Evolutionary conservation across 2,888 invertebrate species (phyloP).

Genomic region (Electrophaes corylata): DNA sequence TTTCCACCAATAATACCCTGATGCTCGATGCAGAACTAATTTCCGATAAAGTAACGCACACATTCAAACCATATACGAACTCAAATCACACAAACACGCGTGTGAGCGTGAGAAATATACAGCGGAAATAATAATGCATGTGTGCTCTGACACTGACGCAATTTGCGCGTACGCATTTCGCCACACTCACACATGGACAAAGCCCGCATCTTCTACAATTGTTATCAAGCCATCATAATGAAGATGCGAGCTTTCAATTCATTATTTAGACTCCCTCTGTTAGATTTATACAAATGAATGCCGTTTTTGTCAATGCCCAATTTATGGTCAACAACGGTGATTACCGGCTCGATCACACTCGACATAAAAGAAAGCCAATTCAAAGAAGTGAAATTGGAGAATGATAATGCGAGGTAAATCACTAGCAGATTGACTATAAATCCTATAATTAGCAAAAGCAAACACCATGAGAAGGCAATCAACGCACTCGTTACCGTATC

Average conservation of each 20-base stretch:
- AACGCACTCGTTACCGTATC: constrained; percentile 64
- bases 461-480: constrained; percentile 62
- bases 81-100: constrained; percentile 68
- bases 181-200: constrained; percentile 56
- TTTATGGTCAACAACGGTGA: constrained; percentile 62
- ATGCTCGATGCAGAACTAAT: constrained; percentile 74
- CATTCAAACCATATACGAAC: constrained; percentile 66
- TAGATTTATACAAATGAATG: constrained; percentile 66
- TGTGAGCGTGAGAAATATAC: constrained; percentile 82
- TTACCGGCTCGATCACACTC: constrained; percentile 60
- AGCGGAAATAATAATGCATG: constrained; percentile 65
- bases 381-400: constrained; percentile 58
- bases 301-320: constrained; percentile 65
- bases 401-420: constrained; percentile 49
- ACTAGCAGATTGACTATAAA: constrained; percentile 53
- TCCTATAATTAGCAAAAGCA: constrained; percentile 62
- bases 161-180: constrained; percentile 54
- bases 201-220: constrained; percentile 75
- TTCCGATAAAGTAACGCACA: constrained; percentile 70
- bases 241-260: constrained; percentile 75
- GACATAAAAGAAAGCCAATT: constrained; percentile 39
- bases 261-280: constrained; percentile 74
- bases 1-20: constrained; percentile 68
- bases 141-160: constrained; percentile 63
- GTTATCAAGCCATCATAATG: constrained; percentile 73